Base-by-base conservation (phyloP, 2,113 vertebrate genomes). In the Hystrix cristata region DNA sequence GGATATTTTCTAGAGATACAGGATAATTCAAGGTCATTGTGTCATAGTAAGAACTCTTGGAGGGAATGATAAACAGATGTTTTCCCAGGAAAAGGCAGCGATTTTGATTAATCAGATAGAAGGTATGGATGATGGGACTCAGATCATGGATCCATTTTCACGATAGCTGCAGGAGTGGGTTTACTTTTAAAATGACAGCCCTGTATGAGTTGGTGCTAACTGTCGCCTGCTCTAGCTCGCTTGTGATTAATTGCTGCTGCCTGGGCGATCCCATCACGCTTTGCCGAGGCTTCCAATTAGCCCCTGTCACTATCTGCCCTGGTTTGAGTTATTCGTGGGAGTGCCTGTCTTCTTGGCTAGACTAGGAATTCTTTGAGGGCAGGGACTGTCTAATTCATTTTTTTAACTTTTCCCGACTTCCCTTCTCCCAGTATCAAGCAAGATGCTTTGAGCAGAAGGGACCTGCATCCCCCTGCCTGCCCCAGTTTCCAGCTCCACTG, bases 51-150 rank as follows among this genome's bases (percentile, higher is more conserved):
- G 76, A 55, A 46, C 27, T 90, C 59, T 72, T 16, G 76, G 59
- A 94, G 71, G 65, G 59, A 94, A 96, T 51, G 91, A 81, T 62
- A 85, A 97, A 92, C 96, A 96, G 92, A 92, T 81, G 46, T 94
- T 90, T 80, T 57, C 60, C 60, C 43, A 81, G 94, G 65, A 78
- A 67, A 83, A 72, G 65, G 60, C 16, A 87, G 85, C 43, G 71
- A 53, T 91, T 96, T 91, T 91, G 62, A 84, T 71, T 84, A 76
- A 60, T 87, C 92, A 88, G 84, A 95, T 96, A 64, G 87, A 65
- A 92, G 91, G 80, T 89, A 25, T 3, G 64, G 59, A 43, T 62
- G 93, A 43, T 16, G 34, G 79, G 57, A 90, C 79, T 48, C 64
- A 57, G 88, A 94, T 80, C 71, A 18, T 18, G 89, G 78, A 53